phyloP scores from a whole-genome alignment of 2,797 vertebrate genomes.

The Diglossa cyanea region DNA sequence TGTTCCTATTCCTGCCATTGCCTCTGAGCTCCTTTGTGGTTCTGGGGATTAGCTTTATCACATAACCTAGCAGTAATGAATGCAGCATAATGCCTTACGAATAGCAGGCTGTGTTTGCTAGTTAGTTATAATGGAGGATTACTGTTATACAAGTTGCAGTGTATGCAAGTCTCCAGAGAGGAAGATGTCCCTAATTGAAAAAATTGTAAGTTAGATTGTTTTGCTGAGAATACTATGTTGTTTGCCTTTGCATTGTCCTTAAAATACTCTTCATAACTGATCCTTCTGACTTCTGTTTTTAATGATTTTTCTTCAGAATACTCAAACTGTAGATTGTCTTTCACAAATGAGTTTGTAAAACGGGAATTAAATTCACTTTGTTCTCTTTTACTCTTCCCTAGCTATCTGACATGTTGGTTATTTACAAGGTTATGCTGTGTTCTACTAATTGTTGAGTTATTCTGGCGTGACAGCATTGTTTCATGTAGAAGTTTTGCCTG shows the following conservation, averaged over 20 bases:
- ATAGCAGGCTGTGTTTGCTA: slow-evolving; percentile 15
- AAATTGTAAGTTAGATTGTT: neutral
- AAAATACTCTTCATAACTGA: neutral
- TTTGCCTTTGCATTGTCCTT: neutral
- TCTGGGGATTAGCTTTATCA: neutral
- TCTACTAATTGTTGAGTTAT: slow-evolving; percentile 12
- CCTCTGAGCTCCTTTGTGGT: neutral
- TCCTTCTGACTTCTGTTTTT: neutral
- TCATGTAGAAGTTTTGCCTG: neutral
- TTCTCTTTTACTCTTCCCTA: neutral
- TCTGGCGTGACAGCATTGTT: neutral
- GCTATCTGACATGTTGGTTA: neutral
- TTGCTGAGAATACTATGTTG: neutral
- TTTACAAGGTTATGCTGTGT: neutral
- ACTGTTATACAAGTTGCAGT: neutral
- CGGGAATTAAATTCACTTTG: neutral
- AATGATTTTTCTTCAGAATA: neutral
- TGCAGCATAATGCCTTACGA: neutral
- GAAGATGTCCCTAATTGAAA: neutral
- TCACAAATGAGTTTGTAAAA: neutral
- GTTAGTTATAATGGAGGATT: neutral
- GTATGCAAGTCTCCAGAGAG: neutral
- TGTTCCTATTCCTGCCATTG: rapidly evolving
- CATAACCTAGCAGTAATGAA: neutral
- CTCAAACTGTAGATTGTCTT: neutral